A percentile compares a stretch with the other conserved stretches of the same genome.
These are phyloP conservation scores for Lampris megalopsis DNA, from an alignment of 2,113 vertebrate genomes.

Conservation along the genomic window DNA sequence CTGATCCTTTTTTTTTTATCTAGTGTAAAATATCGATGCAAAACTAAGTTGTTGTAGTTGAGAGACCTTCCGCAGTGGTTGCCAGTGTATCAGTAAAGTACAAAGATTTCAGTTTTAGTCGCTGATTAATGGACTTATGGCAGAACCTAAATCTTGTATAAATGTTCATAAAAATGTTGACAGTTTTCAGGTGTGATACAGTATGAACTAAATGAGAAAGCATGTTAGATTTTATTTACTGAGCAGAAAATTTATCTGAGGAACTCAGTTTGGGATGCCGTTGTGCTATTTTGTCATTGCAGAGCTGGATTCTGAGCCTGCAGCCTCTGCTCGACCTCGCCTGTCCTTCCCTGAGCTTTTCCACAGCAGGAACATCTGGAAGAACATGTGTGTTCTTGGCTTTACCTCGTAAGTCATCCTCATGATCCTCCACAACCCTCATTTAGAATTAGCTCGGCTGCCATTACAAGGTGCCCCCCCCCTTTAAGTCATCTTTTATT, in stretches of 20 bases:
- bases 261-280: neutral
- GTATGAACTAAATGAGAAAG: slow-evolving; percentile 19
- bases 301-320: slow-evolving; percentile 86
- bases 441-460: neutral
- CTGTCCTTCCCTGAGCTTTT: slow-evolving; percentile 85
- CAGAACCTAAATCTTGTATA: too few species aligned
- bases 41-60: too few species aligned
- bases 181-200: too few species aligned
- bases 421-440: neutral
- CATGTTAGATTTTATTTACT: slow-evolving; percentile 1
- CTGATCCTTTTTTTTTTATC: too few species aligned
- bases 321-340: slow-evolving; percentile 72
- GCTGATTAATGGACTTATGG: too few species aligned
- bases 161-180: too few species aligned
- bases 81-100: too few species aligned
- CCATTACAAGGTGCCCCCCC: neutral
- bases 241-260: neutral
- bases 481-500: slow-evolving; percentile 8
- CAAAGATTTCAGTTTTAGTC: too few species aligned
- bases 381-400: slow-evolving; percentile 90
- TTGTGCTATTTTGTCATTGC: slow-evolving; percentile 29
- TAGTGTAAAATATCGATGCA: too few species aligned
- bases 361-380: slow-evolving; percentile 92
- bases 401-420: slow-evolving; percentile 89
- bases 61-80: too few species aligned